Conservation (phyloP, 2,113 vertebrate genomes). For the Clinocottus analis region DNA sequence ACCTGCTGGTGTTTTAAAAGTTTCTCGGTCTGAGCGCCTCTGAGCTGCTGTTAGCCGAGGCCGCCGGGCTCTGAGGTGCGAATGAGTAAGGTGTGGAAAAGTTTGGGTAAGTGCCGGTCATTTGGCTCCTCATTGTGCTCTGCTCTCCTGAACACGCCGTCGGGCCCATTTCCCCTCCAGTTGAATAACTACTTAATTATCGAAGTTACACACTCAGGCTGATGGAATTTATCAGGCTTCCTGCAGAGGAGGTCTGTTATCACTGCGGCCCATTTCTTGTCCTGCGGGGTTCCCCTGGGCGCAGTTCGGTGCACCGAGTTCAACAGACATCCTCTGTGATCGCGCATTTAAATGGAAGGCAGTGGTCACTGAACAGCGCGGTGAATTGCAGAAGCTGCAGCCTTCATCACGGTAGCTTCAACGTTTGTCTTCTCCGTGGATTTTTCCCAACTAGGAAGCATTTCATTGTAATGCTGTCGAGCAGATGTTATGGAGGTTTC, state of each 20-base stretch:
- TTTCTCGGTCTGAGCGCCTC: not conserved
- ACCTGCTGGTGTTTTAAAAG: conserved; percentile 36
- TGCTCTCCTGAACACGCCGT: conserved; percentile 36
- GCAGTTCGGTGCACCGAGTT: conserved; percentile 36
- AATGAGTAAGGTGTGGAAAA: conserved; percentile 24
- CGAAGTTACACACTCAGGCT: conserved; percentile 52
- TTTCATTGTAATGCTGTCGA: not conserved
- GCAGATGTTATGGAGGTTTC: not conserved
- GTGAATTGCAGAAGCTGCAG: conserved; percentile 22
- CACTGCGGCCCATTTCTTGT: conserved; percentile 21
- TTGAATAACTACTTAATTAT: conserved; percentile 68
- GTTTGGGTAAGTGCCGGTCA: conserved; percentile 51
- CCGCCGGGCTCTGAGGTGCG: conserved; percentile 18
- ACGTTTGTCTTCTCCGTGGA: conserved; percentile 16
- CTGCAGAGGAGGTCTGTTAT: conserved; percentile 62
- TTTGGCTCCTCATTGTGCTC: conserved; percentile 52
- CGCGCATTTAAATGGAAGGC: conserved; percentile 53
- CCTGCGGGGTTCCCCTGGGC: conserved; percentile 46
- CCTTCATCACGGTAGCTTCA: not conserved
- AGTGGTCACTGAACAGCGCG: too few relatives aligned
- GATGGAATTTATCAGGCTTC: conserved; percentile 63
- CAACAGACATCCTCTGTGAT: conserved; percentile 48
- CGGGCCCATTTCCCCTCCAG: conserved; percentile 45
- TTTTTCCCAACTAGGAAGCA: not conserved
- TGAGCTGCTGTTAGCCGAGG: conserved; percentile 24